A percentile compares a stretch with the other conserved stretches of the same genome.
Evolutionary conservation across 2,113 vertebrate genomes (phyloP).

Genomic region (Zingel zingel): DNA sequence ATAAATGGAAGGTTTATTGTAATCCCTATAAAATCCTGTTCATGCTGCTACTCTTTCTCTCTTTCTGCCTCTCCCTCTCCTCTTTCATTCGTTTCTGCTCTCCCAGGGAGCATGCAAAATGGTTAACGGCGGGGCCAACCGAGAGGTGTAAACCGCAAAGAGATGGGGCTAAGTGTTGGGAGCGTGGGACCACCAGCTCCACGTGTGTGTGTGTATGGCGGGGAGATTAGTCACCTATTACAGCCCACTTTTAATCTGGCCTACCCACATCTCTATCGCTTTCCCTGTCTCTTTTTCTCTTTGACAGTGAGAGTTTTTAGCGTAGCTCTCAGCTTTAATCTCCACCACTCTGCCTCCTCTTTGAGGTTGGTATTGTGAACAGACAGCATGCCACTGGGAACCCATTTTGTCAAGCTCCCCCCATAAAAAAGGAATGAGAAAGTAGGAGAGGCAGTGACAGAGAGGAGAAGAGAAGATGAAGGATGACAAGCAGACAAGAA

Average conservation of each 20-base stretch:
- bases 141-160: slow-evolving; percentile 78
- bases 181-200: slow-evolving; percentile 79
- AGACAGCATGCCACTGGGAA: slow-evolving; percentile 66
- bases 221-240: slow-evolving; percentile 74
- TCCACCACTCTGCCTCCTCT: slow-evolving; percentile 59
- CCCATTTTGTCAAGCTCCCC: slow-evolving; percentile 66
- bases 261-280: slow-evolving; percentile 45
- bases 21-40: slow-evolving; percentile 84
- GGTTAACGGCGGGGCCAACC: slow-evolving; percentile 71
- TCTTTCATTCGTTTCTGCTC: slow-evolving; percentile 64
- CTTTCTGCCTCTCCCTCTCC: slow-evolving; percentile 62
- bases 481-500: slow-evolving; percentile 18
- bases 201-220: slow-evolving; percentile 59
- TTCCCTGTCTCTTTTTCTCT: slow-evolving; percentile 44
- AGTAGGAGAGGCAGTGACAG: slow-evolving; percentile 19
- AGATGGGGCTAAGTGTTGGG: slow-evolving; percentile 75
- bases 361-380: slow-evolving; percentile 56
- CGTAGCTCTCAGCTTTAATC: slow-evolving; percentile 60
- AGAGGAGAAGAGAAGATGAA: slow-evolving; percentile 23
- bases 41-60: slow-evolving; percentile 79
- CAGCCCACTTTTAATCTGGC: slow-evolving; percentile 66
- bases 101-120: slow-evolving; percentile 77
- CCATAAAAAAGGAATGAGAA: slow-evolving; percentile 56
- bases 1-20: slow-evolving; percentile 84
- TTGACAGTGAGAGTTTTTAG: slow-evolving; percentile 62